Evolutionary conservation across 2,888 invertebrate species (phyloP).

Genomic region (Heliconius charithonia): DNA sequence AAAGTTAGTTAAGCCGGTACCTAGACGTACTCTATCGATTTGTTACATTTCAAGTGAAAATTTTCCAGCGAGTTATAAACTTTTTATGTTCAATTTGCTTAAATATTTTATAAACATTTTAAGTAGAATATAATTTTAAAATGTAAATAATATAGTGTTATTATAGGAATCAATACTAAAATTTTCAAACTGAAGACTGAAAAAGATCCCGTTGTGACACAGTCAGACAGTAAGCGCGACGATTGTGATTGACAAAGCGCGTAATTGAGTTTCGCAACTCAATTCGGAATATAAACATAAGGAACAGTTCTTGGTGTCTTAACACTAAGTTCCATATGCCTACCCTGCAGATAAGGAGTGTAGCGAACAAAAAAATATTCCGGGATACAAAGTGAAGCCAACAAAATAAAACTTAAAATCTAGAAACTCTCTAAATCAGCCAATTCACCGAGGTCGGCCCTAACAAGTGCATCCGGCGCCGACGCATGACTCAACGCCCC

Average conservation of each 20-base stretch:
- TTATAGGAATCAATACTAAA: too few relatives aligned
- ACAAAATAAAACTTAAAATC: not conserved
- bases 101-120: not conserved
- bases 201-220: too few relatives aligned
- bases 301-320: not conserved
- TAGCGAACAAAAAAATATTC: not conserved
- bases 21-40: slow-evolving; percentile 20
- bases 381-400: not conserved
- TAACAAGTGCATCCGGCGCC: slow-evolving; percentile 26
- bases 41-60: not conserved
- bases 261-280: too few relatives aligned
- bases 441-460: not conserved
- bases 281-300: not conserved
- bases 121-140: not conserved
- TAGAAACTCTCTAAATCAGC: not conserved
- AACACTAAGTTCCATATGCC: not conserved
- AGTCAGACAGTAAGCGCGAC: too few relatives aligned
- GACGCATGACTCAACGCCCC: slow-evolving; percentile 29
- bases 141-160: too few relatives aligned
- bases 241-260: too few relatives aligned
- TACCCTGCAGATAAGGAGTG: not conserved
- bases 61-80: not conserved
- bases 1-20: slow-evolving; percentile 19
- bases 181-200: too few relatives aligned
- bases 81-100: not conserved